A percentile compares a stretch with the other conserved stretches of the same genome.
phyloP scores from a whole-genome alignment of 2,797 vertebrate species.

The Apodemus agrarius region DNA sequence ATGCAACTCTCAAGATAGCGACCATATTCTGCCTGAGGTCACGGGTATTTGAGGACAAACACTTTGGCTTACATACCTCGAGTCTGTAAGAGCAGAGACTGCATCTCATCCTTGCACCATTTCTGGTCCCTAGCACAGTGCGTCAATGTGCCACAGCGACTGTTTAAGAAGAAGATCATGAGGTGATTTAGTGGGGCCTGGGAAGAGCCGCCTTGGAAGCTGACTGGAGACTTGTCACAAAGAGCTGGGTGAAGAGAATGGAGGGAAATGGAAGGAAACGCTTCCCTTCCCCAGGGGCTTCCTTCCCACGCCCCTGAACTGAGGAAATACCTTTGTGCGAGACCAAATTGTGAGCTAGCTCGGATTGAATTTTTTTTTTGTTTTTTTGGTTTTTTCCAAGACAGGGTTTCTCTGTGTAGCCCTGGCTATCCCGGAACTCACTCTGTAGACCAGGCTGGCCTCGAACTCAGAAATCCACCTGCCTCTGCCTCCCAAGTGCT shows the following conservation, averaged over 20 bases:
- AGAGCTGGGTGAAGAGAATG: not conserved
- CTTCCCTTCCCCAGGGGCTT: not conserved
- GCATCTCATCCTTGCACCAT: not conserved
- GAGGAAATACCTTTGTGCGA: not conserved
- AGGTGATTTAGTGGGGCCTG: not conserved
- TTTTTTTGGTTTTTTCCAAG: no score
- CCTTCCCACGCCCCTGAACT: not conserved
- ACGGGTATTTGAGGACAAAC: not conserved
- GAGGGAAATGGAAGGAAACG: not conserved
- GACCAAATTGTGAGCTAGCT: not conserved
- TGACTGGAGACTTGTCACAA: not conserved
- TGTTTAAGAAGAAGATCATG: not conserved
- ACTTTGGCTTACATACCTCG: not conserved
- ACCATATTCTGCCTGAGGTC: not conserved
- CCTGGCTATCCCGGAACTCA: no score
- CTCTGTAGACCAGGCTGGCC: no score
- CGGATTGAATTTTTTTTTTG: not conserved
- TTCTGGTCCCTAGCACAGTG: not conserved
- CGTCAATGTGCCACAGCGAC: no score
- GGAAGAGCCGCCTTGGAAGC: not conserved
- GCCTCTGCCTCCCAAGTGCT: no score
- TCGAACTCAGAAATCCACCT: no score
- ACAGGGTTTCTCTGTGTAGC: no score
- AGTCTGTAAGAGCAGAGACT: not conserved
- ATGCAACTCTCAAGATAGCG: not conserved